Conservation (phyloP, 2,797 vertebrate genomes). For the Danio choprae region DNA sequence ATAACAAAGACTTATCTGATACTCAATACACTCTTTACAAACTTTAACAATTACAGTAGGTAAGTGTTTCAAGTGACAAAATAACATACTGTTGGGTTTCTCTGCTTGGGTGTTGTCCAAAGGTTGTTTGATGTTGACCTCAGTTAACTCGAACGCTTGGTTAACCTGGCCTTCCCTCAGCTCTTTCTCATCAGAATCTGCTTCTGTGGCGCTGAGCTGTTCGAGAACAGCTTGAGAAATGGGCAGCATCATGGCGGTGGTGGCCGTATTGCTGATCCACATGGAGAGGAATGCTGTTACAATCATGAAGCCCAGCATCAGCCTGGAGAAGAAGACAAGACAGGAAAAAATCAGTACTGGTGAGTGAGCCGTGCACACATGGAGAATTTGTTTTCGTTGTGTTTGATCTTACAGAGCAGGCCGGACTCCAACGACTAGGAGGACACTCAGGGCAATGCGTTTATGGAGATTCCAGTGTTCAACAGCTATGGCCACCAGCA, state of each 20-base stretch:
- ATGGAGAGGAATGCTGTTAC: slow-evolving; percentile 94
- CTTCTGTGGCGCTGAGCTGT: slow-evolving; percentile 82
- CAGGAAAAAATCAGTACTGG: background rate
- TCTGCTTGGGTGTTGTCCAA: background rate
- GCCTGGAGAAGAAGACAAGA: slow-evolving; percentile 68
- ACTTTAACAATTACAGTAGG: no score
- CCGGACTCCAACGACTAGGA: slow-evolving; percentile 87
- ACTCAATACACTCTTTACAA: no score
- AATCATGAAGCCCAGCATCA: slow-evolving; percentile 93
- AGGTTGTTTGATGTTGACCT: slow-evolving; percentile 52
- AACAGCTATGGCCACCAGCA: slow-evolving; percentile 91
- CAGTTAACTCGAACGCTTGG: slow-evolving; percentile 67
- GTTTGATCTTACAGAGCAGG: slow-evolving; percentile 88
- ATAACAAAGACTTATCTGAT: no score
- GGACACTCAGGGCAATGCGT: slow-evolving; percentile 87
- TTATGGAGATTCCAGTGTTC: slow-evolving; percentile 93
- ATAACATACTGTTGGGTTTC: slow-evolving; percentile 32
- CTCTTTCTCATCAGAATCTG: slow-evolving; percentile 61
- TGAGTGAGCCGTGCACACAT: background rate
- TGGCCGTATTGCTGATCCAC: slow-evolving; percentile 98
- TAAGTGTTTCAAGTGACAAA: background rate
- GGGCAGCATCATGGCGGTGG: slow-evolving; percentile 96
- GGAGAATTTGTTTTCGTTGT: background rate
- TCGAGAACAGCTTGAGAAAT: slow-evolving; percentile 87
- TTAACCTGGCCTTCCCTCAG: slow-evolving; percentile 62